Percentiles rank a stretch among this genome's conserved stretches.
Conservation (phyloP, 2,797 vertebrate species). For the Manis crassicaudata region DNA sequence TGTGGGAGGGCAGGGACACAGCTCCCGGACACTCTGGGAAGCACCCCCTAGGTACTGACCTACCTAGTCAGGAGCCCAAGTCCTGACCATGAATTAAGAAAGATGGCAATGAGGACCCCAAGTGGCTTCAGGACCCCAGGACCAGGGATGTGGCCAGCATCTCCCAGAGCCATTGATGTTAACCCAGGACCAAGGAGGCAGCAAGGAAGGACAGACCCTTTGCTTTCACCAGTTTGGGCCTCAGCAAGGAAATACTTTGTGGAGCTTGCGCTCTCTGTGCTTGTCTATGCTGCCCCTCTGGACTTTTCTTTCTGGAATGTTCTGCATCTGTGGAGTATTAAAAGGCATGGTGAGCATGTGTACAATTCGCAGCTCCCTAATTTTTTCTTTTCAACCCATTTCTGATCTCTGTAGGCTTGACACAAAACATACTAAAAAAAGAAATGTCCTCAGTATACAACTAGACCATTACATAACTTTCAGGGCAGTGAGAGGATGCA, state of each 20-base stretch:
- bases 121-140: too few species aligned
- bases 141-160: too few species aligned
- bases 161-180: too few species aligned
- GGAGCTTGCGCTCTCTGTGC: not conserved
- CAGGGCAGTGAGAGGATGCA: not conserved
- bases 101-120: too few species aligned
- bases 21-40: rapidly evolving
- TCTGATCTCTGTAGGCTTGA: not conserved
- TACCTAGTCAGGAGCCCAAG: too few species aligned
- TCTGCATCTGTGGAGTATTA: not conserved
- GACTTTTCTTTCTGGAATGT: not conserved
- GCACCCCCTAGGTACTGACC: not conserved
- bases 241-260: not conserved
- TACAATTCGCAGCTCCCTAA: not conserved
- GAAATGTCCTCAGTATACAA: not conserved
- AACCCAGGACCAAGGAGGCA: too few species aligned
- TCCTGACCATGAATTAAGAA: too few species aligned
- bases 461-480: not conserved
- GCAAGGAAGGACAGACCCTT: too few species aligned
- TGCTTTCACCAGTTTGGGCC: not conserved
- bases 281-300: rapidly evolving
- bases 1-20: not conserved
- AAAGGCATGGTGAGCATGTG: not conserved
- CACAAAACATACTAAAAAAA: not conserved
- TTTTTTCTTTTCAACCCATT: not conserved